Evolutionary conservation across 2,113 vertebrate species (phyloP).

Genomic region (Hemiscyllium ocellatum): DNA sequence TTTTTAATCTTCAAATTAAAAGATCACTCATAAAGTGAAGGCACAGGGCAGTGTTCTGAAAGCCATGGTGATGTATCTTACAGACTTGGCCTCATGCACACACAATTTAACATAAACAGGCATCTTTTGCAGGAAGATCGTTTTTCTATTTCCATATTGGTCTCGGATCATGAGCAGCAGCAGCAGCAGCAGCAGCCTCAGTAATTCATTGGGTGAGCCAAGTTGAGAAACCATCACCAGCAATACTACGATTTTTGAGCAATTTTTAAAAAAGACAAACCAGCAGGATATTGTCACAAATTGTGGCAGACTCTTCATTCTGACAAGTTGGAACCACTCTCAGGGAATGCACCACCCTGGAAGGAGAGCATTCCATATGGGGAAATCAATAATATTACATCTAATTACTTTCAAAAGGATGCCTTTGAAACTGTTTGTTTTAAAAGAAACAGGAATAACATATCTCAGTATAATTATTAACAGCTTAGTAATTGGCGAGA

Average conservation of each 20-base stretch:
- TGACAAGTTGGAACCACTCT: background rate
- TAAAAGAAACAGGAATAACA: background rate
- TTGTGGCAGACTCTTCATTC: background rate
- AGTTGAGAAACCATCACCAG: background rate
- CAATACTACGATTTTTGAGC: background rate
- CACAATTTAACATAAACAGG: background rate
- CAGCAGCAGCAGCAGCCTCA: background rate
- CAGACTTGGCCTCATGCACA: background rate
- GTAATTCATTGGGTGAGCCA: background rate
- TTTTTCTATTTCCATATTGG: background rate
- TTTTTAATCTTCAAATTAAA: background rate
- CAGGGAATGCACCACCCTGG: background rate
- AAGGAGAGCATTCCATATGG: background rate
- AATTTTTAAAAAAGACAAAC: background rate
- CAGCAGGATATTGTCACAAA: constrained; percentile 18
- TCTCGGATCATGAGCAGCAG: background rate
- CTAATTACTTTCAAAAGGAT: background rate
- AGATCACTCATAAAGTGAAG: background rate
- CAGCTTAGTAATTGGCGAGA: background rate
- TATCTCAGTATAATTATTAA: background rate
- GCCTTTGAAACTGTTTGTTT: background rate
- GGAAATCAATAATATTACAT: background rate
- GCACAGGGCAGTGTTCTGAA: background rate
- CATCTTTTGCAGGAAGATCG: background rate
- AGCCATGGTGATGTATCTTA: background rate